Base-by-base conservation (phyloP, 2,113 vertebrate species). In the Apaloderma vittatum region DNA sequence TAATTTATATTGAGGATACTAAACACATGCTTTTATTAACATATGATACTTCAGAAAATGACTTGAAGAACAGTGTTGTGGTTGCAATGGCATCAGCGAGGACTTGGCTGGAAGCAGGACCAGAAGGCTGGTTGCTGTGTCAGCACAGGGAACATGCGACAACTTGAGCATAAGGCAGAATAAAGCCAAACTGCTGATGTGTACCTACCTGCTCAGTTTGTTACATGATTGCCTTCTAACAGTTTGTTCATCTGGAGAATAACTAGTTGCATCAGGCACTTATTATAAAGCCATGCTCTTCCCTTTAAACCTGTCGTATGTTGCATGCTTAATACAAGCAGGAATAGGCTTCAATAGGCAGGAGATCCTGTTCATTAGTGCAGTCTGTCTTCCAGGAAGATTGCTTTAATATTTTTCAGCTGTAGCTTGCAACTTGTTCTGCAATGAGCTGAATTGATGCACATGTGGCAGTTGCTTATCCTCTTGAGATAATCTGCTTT, bases 401-500 rank as follows among this genome's bases (percentile, higher is more conserved):
- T 36, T 43, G 62, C n/a, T 75, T 72, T 82, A 34, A 51, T 89
- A 77, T 55, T 95, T 80, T 59, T 75, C 92, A 76, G 83, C 75
- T 91, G 93, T 24, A 57, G 86, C 79, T 74, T 80, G 77, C 74
- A 81, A 55, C 75, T 68, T 55, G 48, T 22, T 91, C 86, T 89
- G 63, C 80, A 51, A 0, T 12, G 87, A 84, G 78, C 87, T 46
- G 92, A 68, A 54, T 8, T 85, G 77, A 76, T 85, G 81, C 74
- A 20, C 89, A 93, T 88, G 95, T 95, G 91, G 95, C 92, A 94
- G 65, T 66, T 96, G 75, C 94, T 96, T 86, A 97, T 97, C 96
- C 97, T 94, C 94, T 93, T 80, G 83, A 79, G 86, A 72, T 97
- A 97, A 97, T 97, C 96, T 94, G 85, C 88, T 96, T 93, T 90